Conservation (phyloP, 2,797 vertebrate species). For the Sarcoramphus papa region DNA sequence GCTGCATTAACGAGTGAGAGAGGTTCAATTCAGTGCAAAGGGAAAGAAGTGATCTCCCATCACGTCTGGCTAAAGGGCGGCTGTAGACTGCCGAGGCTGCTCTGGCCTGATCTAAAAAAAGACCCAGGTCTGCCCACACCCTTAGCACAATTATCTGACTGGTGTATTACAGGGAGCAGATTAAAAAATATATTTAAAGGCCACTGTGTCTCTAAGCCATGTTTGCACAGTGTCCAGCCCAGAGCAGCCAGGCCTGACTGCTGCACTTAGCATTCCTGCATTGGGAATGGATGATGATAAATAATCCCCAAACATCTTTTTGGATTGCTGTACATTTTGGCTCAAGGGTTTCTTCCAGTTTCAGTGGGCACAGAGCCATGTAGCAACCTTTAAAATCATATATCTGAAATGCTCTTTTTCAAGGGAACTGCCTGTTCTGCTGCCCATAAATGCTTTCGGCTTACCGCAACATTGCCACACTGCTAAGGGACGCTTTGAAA, state of each 20-base stretch:
- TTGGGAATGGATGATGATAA: background rate
- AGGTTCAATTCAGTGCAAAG: background rate
- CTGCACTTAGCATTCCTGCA: background rate
- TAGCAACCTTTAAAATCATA: background rate
- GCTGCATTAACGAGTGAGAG: fast-evolving
- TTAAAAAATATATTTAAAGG: background rate
- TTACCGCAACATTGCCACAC: background rate
- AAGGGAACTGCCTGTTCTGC: background rate
- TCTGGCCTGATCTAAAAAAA: background rate
- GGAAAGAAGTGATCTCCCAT: background rate
- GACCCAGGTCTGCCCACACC: background rate
- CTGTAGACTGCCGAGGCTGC: too few species aligned
- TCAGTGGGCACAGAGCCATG: background rate
- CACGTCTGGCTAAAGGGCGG: background rate
- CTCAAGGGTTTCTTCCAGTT: background rate
- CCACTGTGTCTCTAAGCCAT: fast-evolving
- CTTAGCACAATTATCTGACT: background rate
- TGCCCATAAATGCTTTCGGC: background rate
- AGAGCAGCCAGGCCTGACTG: background rate
- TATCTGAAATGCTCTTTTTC: background rate
- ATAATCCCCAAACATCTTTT: background rate
- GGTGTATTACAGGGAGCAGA: background rate
- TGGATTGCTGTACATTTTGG: background rate
- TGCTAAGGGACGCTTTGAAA: background rate
- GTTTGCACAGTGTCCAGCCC: background rate